Percentiles rank a stretch among this genome's conserved stretches.
Conservation (phyloP, 2,888 invertebrate species). For the Lottia gigantea region DNA sequence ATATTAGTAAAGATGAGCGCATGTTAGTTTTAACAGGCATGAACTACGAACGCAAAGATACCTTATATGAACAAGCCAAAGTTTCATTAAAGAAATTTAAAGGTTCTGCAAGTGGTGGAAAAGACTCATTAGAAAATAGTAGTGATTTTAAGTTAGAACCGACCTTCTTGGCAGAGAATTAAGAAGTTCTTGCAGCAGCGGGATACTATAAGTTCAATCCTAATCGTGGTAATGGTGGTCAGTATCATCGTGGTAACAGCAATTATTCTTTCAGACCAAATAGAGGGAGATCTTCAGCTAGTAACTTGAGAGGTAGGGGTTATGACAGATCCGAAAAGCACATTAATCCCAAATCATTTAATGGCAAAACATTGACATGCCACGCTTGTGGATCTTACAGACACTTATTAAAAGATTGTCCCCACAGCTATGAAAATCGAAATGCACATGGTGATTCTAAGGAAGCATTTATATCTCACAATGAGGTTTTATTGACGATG, state of each 20-base stretch:
- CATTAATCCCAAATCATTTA: not conserved
- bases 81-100: slow-evolving; percentile 2
- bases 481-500: too few species aligned
- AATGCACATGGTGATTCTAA: too few species aligned
- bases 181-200: not conserved
- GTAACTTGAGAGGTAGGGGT: too few species aligned
- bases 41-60: not conserved
- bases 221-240: not conserved
- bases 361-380: not conserved
- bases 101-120: too few species aligned
- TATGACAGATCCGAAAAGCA: not conserved
- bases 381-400: slow-evolving; percentile 1
- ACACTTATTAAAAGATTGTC: not conserved
- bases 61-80: not conserved
- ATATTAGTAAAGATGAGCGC: not conserved
- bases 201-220: not conserved
- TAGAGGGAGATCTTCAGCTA: not conserved
- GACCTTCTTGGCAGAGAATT: not conserved
- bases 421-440: too few species aligned
- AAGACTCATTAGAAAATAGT: not conserved
- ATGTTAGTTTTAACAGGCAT: slow-evolving; percentile 3
- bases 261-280: not conserved
- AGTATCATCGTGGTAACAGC: too few species aligned
- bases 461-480: too few species aligned
- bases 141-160: slow-evolving; percentile 5